Percentiles rank a stretch among this genome's conserved stretches.
phyloP scores from a whole-genome alignment of 2,888 invertebrate genomes.

The Ectemnius continuus region DNA sequence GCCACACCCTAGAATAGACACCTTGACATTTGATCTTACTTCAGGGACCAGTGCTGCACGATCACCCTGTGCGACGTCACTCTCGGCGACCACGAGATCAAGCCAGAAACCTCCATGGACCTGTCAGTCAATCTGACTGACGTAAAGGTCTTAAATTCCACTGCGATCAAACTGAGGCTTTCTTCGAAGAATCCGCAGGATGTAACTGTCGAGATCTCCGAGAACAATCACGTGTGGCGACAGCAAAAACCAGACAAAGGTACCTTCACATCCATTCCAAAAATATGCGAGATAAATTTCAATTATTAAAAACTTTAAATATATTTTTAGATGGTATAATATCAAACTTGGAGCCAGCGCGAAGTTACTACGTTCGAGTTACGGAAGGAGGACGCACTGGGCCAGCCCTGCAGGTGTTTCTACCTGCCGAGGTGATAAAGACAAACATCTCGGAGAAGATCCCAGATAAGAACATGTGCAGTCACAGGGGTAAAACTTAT shows the following conservation, averaged over 20 bases:
- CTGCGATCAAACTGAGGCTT: slow-evolving; percentile 72
- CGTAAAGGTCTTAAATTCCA: slow-evolving; percentile 74
- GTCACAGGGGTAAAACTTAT: slow-evolving; percentile 76
- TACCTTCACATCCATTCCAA: slow-evolving; percentile 23
- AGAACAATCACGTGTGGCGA: slow-evolving; percentile 73
- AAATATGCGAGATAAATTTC: not conserved
- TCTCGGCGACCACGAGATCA: slow-evolving; percentile 85
- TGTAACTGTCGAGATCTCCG: slow-evolving; percentile 71
- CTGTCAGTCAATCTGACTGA: slow-evolving; percentile 72
- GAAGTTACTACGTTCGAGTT: slow-evolving; percentile 76
- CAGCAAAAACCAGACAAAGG: slow-evolving; percentile 72
- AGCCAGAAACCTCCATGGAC: slow-evolving; percentile 71
- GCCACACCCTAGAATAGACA: not conserved
- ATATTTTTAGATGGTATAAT: slow-evolving; percentile 69
- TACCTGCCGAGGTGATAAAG: slow-evolving; percentile 73
- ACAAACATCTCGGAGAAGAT: slow-evolving; percentile 69
- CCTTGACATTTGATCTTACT: slow-evolving; percentile 15
- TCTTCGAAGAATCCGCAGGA: slow-evolving; percentile 68
- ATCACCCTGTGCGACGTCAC: slow-evolving; percentile 92
- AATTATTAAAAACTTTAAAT: not conserved
- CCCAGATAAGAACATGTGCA: slow-evolving; percentile 66
- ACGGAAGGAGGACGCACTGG: slow-evolving; percentile 69
- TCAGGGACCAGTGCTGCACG: slow-evolving; percentile 89
- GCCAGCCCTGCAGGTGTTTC: slow-evolving; percentile 68
- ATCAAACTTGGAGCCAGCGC: slow-evolving; percentile 74